phyloP scores from a whole-genome alignment of 2,888 invertebrate species.

The Andricus curvator region DNA sequence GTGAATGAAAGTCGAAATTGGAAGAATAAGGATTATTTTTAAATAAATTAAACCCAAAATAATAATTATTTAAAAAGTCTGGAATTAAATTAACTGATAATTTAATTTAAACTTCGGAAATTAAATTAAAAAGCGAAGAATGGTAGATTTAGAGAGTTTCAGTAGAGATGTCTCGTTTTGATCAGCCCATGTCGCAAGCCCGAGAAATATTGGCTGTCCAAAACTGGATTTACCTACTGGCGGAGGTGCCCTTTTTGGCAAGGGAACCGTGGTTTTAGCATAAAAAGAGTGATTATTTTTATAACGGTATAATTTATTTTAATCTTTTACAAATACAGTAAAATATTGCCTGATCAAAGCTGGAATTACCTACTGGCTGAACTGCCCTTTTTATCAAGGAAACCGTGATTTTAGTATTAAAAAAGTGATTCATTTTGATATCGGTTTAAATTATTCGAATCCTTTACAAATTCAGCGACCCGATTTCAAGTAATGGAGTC shows the following conservation, averaged over 20 bases:
- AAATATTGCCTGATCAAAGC: background rate
- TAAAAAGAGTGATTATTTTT: background rate
- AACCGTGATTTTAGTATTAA: background rate
- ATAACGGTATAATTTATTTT: background rate
- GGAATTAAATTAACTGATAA: no score
- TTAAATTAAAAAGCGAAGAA: background rate
- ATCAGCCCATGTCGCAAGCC: background rate
- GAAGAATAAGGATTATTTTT: no score
- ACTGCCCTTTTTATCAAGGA: background rate
- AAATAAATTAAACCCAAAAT: no score
- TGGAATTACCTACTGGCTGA: background rate
- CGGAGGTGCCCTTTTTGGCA: background rate
- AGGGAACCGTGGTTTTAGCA: background rate
- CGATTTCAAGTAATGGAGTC: background rate
- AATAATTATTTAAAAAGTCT: no score
- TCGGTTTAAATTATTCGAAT: background rate
- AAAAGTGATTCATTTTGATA: background rate
- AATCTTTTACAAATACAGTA: background rate
- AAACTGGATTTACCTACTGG: background rate
- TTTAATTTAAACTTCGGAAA: background rate
- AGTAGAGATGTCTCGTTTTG: background rate
- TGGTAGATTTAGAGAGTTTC: background rate
- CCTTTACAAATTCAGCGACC: background rate
- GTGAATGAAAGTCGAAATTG: background rate
- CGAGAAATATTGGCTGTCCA: background rate